A percentile compares a stretch with the other conserved stretches of the same genome.
Conservation (phyloP, 2,888 invertebrate species). For the Eubasilissa splendida region DNA sequence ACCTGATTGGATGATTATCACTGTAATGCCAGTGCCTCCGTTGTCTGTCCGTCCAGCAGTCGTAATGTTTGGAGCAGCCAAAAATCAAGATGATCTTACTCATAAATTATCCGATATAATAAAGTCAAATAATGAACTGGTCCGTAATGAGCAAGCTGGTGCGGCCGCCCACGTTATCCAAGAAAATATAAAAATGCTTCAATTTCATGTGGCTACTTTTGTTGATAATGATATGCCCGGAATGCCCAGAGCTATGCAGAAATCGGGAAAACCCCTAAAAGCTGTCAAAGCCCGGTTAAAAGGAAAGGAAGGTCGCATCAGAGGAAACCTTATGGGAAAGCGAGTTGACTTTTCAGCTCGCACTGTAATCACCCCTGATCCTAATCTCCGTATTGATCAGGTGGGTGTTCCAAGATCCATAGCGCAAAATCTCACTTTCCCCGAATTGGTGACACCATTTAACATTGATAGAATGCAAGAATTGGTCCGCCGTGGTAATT, state of each 20-base stretch:
- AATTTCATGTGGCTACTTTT: slow-evolving; percentile 98
- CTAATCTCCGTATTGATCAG: slow-evolving; percentile 94
- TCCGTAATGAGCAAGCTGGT: slow-evolving; percentile 95
- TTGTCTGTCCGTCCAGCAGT: slow-evolving; percentile 97
- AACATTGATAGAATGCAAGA: slow-evolving; percentile 97
- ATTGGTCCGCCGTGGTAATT: slow-evolving; percentile 95
- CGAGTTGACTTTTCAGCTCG: slow-evolving; percentile 99
- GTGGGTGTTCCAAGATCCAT: slow-evolving; percentile 98
- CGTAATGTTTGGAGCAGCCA: slow-evolving; percentile 99
- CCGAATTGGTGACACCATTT: slow-evolving; percentile 99
- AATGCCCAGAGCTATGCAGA: slow-evolving; percentile 97
- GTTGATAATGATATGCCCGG: slow-evolving; percentile 99
- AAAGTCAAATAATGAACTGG: slow-evolving; percentile 96
- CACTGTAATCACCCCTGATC: slow-evolving; percentile 98
- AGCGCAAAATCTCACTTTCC: slow-evolving; percentile 99
- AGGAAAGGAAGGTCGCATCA: slow-evolving; percentile 98
- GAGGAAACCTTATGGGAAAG: slow-evolving; percentile 99
- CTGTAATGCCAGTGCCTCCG: slow-evolving; percentile 97
- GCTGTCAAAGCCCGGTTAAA: slow-evolving; percentile 96
- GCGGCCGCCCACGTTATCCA: slow-evolving; percentile 97
- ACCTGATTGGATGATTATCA: slow-evolving; percentile 99
- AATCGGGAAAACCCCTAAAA: slow-evolving; percentile 98
- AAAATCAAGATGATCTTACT: slow-evolving; percentile 98
- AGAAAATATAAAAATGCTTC: slow-evolving; percentile 97
- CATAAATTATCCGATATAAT: slow-evolving; percentile 99